phyloP scores from a whole-genome alignment of 2,113 vertebrate genomes.

The Shinisaurus crocodilurus region DNA sequence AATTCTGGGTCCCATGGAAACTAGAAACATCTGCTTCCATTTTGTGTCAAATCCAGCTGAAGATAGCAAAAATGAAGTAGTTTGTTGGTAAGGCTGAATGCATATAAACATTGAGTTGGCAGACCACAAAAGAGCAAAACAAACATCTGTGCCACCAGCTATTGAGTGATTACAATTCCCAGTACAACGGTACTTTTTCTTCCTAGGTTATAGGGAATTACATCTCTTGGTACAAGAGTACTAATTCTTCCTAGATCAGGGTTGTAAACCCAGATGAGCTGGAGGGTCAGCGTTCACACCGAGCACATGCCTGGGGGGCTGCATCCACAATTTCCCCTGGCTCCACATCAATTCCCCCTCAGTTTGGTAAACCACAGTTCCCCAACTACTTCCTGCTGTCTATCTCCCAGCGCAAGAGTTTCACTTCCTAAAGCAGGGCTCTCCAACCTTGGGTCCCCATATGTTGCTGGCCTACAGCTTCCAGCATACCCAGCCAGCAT shows the following conservation, averaged over 20 bases:
- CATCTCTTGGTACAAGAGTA: background rate
- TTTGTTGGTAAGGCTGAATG: constrained; percentile 20
- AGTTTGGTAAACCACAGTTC: background rate
- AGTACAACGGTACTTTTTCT: background rate
- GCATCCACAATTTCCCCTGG: background rate
- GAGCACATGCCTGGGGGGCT: background rate
- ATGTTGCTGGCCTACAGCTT: no score
- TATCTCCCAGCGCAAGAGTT: background rate
- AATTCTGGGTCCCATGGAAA: background rate
- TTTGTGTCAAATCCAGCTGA: constrained; percentile 17
- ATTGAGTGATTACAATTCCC: background rate
- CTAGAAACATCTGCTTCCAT: constrained; percentile 3
- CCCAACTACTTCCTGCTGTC: background rate
- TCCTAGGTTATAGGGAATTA: background rate
- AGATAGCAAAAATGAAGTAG: background rate
- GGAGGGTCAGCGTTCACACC: background rate
- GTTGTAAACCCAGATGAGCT: background rate
- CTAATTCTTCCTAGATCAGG: background rate
- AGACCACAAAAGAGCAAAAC: background rate
- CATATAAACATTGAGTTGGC: background rate
- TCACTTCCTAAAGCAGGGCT: background rate
- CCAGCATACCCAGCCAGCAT: no score
- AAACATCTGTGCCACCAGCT: constrained; percentile 11
- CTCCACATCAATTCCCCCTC: background rate
- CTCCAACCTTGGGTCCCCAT: no score